Evolutionary conservation across 2,113 vertebrate species (phyloP), one percentile per base, ranked within the genome.

Genomic region (Baryphthengus martii): DNA sequence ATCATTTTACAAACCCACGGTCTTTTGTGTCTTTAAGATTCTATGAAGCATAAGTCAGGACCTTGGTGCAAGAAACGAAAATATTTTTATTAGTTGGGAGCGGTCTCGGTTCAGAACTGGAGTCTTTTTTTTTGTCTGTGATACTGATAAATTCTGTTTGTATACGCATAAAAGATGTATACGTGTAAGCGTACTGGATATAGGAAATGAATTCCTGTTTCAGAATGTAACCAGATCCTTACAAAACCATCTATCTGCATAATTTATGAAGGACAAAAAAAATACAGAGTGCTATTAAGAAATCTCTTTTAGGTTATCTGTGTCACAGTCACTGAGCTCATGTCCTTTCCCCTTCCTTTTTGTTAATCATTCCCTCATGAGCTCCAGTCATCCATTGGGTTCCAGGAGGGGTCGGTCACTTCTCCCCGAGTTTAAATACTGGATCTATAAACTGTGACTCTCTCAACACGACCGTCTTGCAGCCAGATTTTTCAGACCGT

Each of bases 281-380:
- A 89, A 40, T 13, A 45, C 39, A 68, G 47, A 44, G 33, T 83
- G 76, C 52, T 90, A 62, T 91, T 96, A 96, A 85, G 65, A 88
- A 95, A 93, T 93, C 94, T 97, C 94, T 13, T 95, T 96, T 93
- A 90, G 68, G 95, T 96, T 96, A 95, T 95, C 95, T 97, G 13
- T 95, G 89, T 95, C 91, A 95, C 95, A 96, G 95, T 97, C 89
- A 93, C 87, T 97, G 91, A 95, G 88, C 93, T 97, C 88, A 90
- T 78, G 95, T 96, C 96, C 96, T 95, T 97, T 97, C 71, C 94
- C 88, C 92, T 96, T 95, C 88, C 88, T 96, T 94, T 91, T 88
- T 74, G 96, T 97, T 96, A 97, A 96, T 97, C 92, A 96, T 97
- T 97, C 95, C 86, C 96, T 97, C 92, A 86, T 96, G 94, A 93